Evolutionary conservation across 2,797 vertebrate genomes (phyloP).

Genomic region (Notolabrus celidotus): DNA sequence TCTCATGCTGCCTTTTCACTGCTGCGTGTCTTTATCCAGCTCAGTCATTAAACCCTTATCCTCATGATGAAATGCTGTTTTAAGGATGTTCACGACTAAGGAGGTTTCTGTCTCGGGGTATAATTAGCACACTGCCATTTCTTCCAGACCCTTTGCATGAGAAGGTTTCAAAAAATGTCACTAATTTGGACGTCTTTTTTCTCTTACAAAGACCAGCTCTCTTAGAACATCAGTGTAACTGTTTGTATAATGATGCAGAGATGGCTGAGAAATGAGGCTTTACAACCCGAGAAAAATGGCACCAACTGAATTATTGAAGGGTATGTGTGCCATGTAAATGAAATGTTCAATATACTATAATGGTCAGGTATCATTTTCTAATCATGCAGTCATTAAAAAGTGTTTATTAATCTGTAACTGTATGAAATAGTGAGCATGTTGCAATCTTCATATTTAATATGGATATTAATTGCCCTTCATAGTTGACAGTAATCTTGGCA

Average conservation of each 20-base stretch:
- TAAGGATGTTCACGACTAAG: slow-evolving; percentile 68
- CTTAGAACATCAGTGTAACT: slow-evolving; percentile 24
- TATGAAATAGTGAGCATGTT: no score
- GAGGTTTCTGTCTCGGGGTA: slow-evolving; percentile 57
- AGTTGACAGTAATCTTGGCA: no score
- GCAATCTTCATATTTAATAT: no score
- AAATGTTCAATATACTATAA: neutral
- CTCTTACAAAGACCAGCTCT: slow-evolving; percentile 27
- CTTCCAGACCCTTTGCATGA: slow-evolving; percentile 45
- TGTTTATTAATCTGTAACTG: neutral
- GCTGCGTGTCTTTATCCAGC: slow-evolving; percentile 54
- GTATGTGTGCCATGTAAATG: neutral
- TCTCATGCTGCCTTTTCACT: slow-evolving; percentile 62
- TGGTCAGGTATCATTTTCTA: neutral
- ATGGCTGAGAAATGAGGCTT: slow-evolving; percentile 38
- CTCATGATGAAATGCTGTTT: slow-evolving; percentile 77
- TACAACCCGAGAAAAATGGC: slow-evolving; percentile 22
- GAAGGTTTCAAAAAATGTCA: slow-evolving; percentile 54
- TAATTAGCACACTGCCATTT: slow-evolving; percentile 70
- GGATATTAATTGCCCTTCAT: no score
- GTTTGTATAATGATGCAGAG: slow-evolving; percentile 48
- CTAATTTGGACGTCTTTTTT: slow-evolving; percentile 62
- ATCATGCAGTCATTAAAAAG: neutral
- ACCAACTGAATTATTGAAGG: slow-evolving; percentile 4
- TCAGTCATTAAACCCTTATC: slow-evolving; percentile 76